phyloP scores from a whole-genome alignment of 2,797 vertebrate genomes.

The Uromys caudimaculatus region DNA sequence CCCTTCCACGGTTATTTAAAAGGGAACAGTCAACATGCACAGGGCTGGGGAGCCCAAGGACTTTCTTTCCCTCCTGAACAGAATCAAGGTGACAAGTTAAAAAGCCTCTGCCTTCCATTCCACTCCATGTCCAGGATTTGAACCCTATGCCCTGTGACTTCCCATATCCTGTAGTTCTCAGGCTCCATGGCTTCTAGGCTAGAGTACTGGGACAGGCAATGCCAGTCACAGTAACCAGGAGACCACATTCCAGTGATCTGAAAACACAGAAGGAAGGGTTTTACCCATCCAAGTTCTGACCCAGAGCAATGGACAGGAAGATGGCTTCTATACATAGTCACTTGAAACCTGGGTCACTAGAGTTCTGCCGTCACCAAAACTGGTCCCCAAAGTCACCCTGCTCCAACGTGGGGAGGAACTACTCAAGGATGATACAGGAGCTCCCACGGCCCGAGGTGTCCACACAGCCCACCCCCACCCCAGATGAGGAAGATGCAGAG shows the following conservation, averaged over 20 bases:
- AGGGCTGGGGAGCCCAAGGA: background rate
- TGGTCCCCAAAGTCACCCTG: background rate
- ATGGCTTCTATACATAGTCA: background rate
- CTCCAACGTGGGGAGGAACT: background rate
- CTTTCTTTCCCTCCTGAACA: background rate
- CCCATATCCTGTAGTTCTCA: background rate
- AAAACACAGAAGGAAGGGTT: background rate
- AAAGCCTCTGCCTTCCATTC: background rate
- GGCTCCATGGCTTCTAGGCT: background rate
- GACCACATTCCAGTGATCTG: background rate
- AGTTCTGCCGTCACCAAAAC: background rate
- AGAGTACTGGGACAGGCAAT: rapidly evolving
- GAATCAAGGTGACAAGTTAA: background rate
- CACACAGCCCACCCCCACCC: rapidly evolving
- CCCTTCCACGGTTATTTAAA: background rate
- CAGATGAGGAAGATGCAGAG: background rate
- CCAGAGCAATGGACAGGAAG: rapidly evolving
- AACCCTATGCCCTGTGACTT: background rate
- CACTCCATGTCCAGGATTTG: rapidly evolving
- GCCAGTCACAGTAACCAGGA: background rate
- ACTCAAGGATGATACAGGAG: rapidly evolving
- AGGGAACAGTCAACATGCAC: background rate
- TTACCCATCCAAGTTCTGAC: background rate
- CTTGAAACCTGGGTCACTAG: background rate
- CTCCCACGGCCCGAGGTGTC: rapidly evolving